Percentiles rank a stretch among this genome's conserved stretches.
Evolutionary conservation across 1,140 invertebrate genomes (phyloP).

Genomic region (Drosophila sturtevanti): DNA sequence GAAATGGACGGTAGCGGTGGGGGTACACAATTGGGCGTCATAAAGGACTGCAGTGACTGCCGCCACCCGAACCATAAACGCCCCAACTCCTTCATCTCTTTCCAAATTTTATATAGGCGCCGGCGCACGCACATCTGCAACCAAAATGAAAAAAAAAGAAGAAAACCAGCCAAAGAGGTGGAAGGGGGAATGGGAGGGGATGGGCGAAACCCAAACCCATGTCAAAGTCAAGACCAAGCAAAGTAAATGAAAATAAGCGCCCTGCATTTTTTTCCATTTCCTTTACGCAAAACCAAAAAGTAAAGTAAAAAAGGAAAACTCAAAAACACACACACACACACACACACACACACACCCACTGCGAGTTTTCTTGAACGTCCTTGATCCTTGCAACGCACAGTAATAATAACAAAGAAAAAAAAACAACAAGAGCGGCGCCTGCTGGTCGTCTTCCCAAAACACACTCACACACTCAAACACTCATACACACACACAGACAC

Average conservation of each 20-base stretch:
- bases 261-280: constrained; percentile 73
- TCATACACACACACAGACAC: neutral
- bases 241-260: constrained; percentile 55
- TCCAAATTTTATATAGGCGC: constrained; percentile 46
- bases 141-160: constrained; percentile 41
- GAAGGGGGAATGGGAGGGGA: neutral
- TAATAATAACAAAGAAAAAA: constrained; percentile 50
- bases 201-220: constrained; percentile 43
- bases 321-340: neutral
- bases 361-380: constrained; percentile 77
- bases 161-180: neutral
- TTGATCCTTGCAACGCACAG: constrained; percentile 81
- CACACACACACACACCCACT: constrained; percentile 2
- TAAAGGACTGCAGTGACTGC: constrained; percentile 71
- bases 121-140: constrained; percentile 64
- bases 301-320: constrained; percentile 2
- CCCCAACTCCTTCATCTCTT: neutral
- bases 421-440: constrained; percentile 57
- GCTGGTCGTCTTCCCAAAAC: constrained; percentile 68
- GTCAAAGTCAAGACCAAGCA: constrained; percentile 60
- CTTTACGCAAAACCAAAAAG: constrained; percentile 21
- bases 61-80: constrained; percentile 14
- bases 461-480: constrained; percentile 17
- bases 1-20: too few species aligned
- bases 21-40: constrained; percentile 17